These are phyloP conservation scores for Xerus inauris DNA, from an alignment of 2,113 vertebrate genomes.

Conservation along the genomic window DNA sequence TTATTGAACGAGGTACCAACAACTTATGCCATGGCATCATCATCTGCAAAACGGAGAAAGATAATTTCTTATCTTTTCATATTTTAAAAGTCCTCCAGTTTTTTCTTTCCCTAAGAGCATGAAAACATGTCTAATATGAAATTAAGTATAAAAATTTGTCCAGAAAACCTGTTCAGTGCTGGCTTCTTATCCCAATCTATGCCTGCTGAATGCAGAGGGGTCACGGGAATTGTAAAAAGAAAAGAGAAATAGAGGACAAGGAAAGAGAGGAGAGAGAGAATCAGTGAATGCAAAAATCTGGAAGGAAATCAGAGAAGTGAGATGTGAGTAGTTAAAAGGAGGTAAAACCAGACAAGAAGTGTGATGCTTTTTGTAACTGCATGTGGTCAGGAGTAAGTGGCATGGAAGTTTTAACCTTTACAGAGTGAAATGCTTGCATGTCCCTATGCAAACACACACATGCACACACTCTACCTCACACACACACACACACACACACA, in stretches of 20 bases:
- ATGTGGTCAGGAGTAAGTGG: background rate
- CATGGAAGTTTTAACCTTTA: background rate
- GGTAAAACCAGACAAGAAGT: background rate
- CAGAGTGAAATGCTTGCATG: fast-evolving
- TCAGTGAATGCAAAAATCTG: background rate
- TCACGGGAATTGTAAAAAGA: background rate
- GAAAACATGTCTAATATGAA: background rate
- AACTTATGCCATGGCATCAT: background rate
- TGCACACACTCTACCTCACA: background rate
- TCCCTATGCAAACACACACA: background rate
- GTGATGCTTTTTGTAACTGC: background rate
- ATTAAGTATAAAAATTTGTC: background rate
- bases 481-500: no score
- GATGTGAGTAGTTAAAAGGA: background rate
- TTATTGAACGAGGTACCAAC: background rate
- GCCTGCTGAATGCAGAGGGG: background rate
- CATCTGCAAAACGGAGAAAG: background rate
- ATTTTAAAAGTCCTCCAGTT: background rate
- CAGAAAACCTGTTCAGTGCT: background rate
- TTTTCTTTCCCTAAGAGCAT: background rate
- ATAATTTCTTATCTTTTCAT: no score
- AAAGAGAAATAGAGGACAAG: background rate
- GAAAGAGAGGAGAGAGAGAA: background rate
- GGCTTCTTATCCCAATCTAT: background rate
- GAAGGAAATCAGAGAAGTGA: background rate